Conservation (phyloP, 2,888 invertebrate genomes). For the Timandra comae region DNA sequence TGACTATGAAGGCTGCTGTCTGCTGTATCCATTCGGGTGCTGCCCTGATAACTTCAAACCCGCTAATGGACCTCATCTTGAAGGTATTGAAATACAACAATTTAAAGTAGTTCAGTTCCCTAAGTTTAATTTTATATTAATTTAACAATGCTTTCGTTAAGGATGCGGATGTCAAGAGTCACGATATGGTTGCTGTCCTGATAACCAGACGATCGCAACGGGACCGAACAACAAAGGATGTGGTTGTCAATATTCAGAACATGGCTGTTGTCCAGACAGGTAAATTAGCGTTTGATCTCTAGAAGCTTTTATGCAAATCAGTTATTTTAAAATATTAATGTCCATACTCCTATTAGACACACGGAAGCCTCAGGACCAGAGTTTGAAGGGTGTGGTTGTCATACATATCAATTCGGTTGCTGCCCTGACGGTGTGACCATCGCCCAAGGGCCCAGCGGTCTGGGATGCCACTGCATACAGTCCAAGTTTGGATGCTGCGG, state of each 20-base stretch:
- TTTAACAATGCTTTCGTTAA: constrained; percentile 24
- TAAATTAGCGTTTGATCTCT: constrained; percentile 21
- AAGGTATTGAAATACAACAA: constrained; percentile 58
- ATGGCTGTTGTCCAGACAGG: constrained; percentile 92
- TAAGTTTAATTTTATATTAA: background rate
- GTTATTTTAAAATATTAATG: background rate
- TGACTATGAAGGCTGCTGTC: constrained; percentile 88
- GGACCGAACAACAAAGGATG: constrained; percentile 90
- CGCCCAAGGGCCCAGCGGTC: constrained; percentile 79
- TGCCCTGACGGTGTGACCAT: constrained; percentile 88
- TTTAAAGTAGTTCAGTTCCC: background rate
- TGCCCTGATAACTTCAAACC: constrained; percentile 91
- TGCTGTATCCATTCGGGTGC: constrained; percentile 86
- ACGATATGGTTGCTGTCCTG: constrained; percentile 90
- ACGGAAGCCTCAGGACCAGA: constrained; percentile 86
- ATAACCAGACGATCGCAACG: constrained; percentile 85
- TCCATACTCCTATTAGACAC: no score
- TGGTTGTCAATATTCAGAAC: constrained; percentile 82
- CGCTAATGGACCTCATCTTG: constrained; percentile 86
- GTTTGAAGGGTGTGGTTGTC: constrained; percentile 88
- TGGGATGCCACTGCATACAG: constrained; percentile 86
- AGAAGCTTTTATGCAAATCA: background rate
- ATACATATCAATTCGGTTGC: constrained; percentile 92
- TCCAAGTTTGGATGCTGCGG: constrained; percentile 89
- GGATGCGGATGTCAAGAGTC: constrained; percentile 88